Evolutionary conservation across 64 coral and sea anemone genomes (phyloP).

Genomic region (Exaiptasia diaphana): DNA sequence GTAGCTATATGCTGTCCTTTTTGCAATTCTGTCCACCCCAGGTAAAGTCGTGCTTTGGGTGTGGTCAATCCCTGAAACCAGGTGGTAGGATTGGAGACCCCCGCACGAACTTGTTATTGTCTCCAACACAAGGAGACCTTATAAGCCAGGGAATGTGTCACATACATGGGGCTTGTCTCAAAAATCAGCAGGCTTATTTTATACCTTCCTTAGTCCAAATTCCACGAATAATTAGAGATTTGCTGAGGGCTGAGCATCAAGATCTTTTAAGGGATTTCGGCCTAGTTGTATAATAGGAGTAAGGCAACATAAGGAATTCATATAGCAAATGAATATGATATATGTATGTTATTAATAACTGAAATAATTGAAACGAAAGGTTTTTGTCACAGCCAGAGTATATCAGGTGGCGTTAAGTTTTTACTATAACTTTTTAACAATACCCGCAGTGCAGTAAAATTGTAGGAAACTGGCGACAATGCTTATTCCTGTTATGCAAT

Average conservation of each 20-base stretch:
- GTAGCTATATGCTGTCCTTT: not conserved
- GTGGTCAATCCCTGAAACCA: not conserved
- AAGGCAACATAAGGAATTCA: no score
- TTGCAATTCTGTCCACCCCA: not conserved
- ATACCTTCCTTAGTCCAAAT: not conserved
- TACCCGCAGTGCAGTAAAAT: no score
- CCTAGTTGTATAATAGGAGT: slow-evolving; percentile 1
- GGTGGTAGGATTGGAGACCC: not conserved
- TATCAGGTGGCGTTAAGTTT: no score
- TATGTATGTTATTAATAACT: no score
- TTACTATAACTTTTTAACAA: no score
- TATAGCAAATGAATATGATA: no score
- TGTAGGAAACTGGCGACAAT: no score
- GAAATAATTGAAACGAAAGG: no score
- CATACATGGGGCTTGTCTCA: not conserved
- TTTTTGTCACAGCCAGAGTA: no score
- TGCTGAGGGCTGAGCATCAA: not conserved
- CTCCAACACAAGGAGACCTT: not conserved
- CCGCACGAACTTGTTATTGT: not conserved
- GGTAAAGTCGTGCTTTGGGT: not conserved
- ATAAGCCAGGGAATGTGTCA: not conserved
- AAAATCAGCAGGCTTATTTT: slow-evolving; percentile 3
- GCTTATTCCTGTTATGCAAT: no score
- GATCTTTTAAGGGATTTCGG: not conserved
- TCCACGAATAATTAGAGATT: not conserved